Base-by-base conservation (phyloP, 2,113 vertebrate genomes). In the Hyla sarda region DNA sequence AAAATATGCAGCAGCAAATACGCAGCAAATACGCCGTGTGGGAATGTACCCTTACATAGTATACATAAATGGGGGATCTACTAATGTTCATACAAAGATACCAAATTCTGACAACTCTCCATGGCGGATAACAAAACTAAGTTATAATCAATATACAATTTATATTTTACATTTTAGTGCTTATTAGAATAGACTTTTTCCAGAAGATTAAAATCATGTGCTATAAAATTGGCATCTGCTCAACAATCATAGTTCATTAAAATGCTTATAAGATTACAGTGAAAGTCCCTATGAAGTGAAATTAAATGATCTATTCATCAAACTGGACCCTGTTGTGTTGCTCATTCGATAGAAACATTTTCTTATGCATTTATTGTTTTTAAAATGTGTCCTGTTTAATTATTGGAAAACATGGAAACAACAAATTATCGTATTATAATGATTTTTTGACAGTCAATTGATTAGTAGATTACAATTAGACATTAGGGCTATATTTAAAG, bases 191-290 rank as follows among this genome's bases (percentile, higher is more conserved):
- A 76, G 12, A 76, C n/a, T 30, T 76, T 76, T 76, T 13, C 41
- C 17, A 7, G 13, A 82, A 67, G n/a, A 91, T 91, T 90, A 87
- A 88, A 92, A 87, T 87, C 56, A 83, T 85, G 79, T 58, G 50
- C 85, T 88, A 89, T 92, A 90, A 91, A 93, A 88, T 82, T 87
- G 89, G 78, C 90, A 84, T 45, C 85, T 54, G 50, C 91, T 89
- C 88, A 91, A 86, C 78, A 81, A 90, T 79, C 76, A 60, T 19
- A 84, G 81, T 89, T 91, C 62, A 90, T 88, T 85, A 91, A 86
- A 87, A 89, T 91, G 89, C 82, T 90, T 82, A 77, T 48, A 82
- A 92, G 90, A 88, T 88, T 41, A 58, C 45, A 84, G 88, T 88
- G 62, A 75, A 90, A 84, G 89, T 86, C 87, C 87, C 45, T 58